These are phyloP conservation scores for Chironomus riparius DNA, from an alignment of 2,888 invertebrate genomes.

Conservation along the genomic window DNA sequence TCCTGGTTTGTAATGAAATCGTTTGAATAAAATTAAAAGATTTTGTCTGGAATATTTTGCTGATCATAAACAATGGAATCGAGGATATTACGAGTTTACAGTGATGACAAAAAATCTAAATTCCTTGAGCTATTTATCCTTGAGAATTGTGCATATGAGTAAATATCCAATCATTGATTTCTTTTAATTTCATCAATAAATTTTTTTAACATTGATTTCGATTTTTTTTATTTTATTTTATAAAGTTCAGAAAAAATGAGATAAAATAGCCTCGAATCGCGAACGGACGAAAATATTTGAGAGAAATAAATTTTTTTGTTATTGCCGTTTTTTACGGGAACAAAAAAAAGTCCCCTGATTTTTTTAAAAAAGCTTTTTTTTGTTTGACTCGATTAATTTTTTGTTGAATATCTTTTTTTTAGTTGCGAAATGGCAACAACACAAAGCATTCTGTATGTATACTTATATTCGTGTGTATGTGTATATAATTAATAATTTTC, in stretches of 20 bases:
- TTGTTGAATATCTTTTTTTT: slow-evolving; percentile 19
- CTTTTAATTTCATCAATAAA: slow-evolving; percentile 1
- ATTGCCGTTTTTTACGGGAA: background rate
- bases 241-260: background rate
- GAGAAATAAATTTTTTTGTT: background rate
- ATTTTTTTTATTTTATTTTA: background rate
- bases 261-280: slow-evolving; percentile 9
- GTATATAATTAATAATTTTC: slow-evolving; percentile 25
- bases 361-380: slow-evolving; percentile 13
- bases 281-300: background rate
- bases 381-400: slow-evolving; percentile 25
- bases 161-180: background rate
- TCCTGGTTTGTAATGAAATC: background rate
- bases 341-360: background rate
- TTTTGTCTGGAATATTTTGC: no score
- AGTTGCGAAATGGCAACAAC: slow-evolving; percentile 6
- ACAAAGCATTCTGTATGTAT: background rate
- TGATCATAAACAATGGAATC: no score
- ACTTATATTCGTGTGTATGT: background rate
- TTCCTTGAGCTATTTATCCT: background rate
- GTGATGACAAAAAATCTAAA: background rate
- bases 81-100: no score
- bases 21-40: no score
- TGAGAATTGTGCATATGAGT: background rate
- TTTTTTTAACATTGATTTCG: background rate